Evolutionary conservation across 2,113 vertebrate genomes (phyloP).

Genomic region (Oncorhynchus kisutch): DNA sequence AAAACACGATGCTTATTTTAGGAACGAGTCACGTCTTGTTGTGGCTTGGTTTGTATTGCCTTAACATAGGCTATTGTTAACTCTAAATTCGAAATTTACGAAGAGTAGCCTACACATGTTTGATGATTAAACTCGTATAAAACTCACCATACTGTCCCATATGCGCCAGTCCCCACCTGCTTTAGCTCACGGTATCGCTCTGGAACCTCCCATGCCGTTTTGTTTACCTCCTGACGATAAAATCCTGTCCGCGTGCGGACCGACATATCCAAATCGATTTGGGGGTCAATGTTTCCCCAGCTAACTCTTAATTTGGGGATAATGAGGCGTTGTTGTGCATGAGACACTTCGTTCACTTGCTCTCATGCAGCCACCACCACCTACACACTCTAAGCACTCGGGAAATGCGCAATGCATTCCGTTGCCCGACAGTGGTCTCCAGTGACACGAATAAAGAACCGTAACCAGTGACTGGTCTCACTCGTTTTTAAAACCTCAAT

Average conservation of each 20-base stretch:
- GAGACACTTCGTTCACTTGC: neutral
- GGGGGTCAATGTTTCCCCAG: slow-evolving; percentile 1
- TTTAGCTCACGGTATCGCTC: slow-evolving; percentile 84
- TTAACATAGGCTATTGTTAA: neutral
- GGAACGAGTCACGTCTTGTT: neutral
- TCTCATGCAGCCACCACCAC: neutral
- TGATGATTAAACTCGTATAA: neutral
- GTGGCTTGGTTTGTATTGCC: neutral
- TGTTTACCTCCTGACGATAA: slow-evolving; percentile 85
- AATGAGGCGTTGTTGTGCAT: neutral
- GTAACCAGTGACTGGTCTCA: neutral
- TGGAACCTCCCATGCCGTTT: slow-evolving; percentile 87
- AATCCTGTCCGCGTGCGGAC: slow-evolving; percentile 74
- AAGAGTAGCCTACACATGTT: too few relatives aligned
- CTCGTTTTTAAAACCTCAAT: too few relatives aligned
- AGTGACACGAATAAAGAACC: neutral
- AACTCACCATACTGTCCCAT: slow-evolving; percentile 90
- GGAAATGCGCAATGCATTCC: neutral
- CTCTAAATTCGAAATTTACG: neutral
- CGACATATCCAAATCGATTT: slow-evolving; percentile 55
- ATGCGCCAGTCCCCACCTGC: slow-evolving; percentile 89
- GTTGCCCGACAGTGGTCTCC: neutral
- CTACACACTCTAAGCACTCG: slow-evolving; percentile 9
- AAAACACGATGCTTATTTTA: too few relatives aligned
- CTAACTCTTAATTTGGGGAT: slow-evolving; percentile 11